Conservation (phyloP, 2,888 invertebrate genomes). For the Antheraea assamensis region DNA sequence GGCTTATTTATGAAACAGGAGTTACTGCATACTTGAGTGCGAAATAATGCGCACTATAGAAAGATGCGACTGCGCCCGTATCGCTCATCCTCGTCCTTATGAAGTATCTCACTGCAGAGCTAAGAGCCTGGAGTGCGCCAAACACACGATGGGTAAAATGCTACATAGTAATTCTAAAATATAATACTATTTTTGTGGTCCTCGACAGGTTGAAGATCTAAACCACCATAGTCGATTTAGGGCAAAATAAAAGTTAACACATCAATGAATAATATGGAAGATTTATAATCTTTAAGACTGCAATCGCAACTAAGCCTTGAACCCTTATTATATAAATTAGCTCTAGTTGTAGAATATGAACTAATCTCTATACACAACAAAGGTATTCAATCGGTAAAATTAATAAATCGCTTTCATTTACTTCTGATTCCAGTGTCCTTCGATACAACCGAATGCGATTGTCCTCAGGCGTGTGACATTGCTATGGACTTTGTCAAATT, state of each 20-base stretch:
- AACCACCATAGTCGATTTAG: no score
- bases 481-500: conserved; percentile 31
- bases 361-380: no score
- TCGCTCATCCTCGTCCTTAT: conserved; percentile 43
- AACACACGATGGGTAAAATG: conserved; percentile 43
- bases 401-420: background rate
- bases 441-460: conserved; percentile 38
- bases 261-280: background rate
- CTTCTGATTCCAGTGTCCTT: conserved; percentile 36
- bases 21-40: conserved; percentile 60
- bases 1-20: conserved; percentile 35
- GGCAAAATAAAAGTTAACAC: background rate
- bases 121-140: conserved; percentile 44
- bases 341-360: background rate
- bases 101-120: conserved; percentile 43
- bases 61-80: conserved; percentile 51
- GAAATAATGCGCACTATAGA: conserved; percentile 44
- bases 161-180: background rate
- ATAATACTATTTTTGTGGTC: background rate
- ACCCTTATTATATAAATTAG: background rate
- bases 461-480: conserved; percentile 49
- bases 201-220: background rate
- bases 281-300: background rate
- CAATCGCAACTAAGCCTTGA: background rate
- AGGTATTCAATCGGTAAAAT: background rate